Conservation (phyloP, 2,888 invertebrate species). For the Trichacis sp. region DNA sequence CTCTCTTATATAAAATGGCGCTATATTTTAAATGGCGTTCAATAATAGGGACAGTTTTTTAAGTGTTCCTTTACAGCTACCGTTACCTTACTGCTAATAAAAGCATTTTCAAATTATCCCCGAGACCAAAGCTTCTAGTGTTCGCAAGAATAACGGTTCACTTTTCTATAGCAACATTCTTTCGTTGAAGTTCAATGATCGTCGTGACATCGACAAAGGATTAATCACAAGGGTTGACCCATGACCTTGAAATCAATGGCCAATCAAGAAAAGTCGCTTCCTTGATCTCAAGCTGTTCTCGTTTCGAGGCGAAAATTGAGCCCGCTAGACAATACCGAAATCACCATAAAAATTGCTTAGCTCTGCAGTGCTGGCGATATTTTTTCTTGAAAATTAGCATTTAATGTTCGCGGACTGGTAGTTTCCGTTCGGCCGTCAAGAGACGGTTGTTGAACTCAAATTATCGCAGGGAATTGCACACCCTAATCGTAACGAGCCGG, state of each 20-base stretch:
- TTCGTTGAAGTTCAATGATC: slow-evolving; percentile 38
- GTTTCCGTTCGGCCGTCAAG: not conserved
- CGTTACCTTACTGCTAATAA: too few relatives aligned
- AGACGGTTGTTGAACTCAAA: slow-evolving; percentile 8
- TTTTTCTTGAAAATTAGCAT: too few relatives aligned
- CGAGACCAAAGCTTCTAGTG: slow-evolving; percentile 34
- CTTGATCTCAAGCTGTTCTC: too few relatives aligned
- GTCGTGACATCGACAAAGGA: slow-evolving; percentile 7
- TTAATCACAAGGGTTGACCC: slow-evolving; percentile 4
- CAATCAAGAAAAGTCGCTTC: not conserved
- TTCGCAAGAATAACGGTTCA: slow-evolving; percentile 42
- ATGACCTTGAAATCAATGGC: slow-evolving; percentile 27
- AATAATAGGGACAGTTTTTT: too few relatives aligned
- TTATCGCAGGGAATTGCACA: slow-evolving; percentile 8
- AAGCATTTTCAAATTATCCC: too few relatives aligned
- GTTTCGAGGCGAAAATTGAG: too few relatives aligned
- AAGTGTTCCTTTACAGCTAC: too few relatives aligned
- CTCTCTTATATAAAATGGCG: too few relatives aligned
- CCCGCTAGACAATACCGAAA: too few relatives aligned
- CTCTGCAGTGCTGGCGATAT: too few relatives aligned
- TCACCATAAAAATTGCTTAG: too few relatives aligned
- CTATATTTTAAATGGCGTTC: too few relatives aligned
- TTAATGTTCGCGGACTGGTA: not conserved
- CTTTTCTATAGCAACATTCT: slow-evolving; percentile 38
- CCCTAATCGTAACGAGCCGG: slow-evolving; percentile 3